phyloP scores from a whole-genome alignment of 2,113 vertebrate genomes.

The Pteropus alecto region DNA sequence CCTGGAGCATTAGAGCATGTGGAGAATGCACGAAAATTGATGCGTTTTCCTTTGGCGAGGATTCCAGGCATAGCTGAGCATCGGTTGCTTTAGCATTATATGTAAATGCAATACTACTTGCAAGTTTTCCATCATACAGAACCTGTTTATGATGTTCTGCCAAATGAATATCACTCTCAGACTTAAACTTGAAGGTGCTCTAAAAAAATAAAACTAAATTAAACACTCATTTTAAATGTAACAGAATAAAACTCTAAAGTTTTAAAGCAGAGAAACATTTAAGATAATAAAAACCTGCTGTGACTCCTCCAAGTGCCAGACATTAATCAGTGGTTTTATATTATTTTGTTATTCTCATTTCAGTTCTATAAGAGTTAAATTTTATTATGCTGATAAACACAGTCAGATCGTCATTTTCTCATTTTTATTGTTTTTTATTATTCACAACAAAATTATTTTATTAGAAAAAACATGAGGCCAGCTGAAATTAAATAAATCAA shows the following conservation, averaged over 20 bases:
- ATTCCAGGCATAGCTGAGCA: conserved; percentile 97
- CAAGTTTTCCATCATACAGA: conserved; percentile 96
- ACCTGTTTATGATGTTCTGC: conserved; percentile 99
- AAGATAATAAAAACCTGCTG: background rate
- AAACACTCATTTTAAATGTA: conserved; percentile 26
- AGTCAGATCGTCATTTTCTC: background rate
- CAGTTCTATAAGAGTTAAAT: background rate
- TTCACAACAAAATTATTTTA: background rate
- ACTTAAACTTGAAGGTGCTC: conserved; percentile 99
- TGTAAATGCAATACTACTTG: conserved; percentile 97
- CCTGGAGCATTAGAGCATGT: conserved; percentile 99
- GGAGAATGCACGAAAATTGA: conserved; percentile 99
- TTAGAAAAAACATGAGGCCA: background rate
- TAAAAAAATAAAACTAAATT: conserved; percentile 74
- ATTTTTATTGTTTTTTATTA: background rate
- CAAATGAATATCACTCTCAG: conserved; percentile 98
- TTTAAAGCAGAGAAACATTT: background rate
- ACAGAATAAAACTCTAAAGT: background rate
- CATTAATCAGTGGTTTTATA: background rate
- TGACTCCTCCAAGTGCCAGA: background rate
- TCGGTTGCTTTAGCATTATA: conserved; percentile 99
- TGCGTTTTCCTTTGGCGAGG: conserved; percentile 97
- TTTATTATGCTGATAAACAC: background rate
- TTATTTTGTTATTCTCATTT: background rate
- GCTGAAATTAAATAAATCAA: background rate